Evolutionary conservation across 2,888 invertebrate species (phyloP), one percentile per base, ranked within the genome.

Genomic region (Cheilosia scutellata): DNA sequence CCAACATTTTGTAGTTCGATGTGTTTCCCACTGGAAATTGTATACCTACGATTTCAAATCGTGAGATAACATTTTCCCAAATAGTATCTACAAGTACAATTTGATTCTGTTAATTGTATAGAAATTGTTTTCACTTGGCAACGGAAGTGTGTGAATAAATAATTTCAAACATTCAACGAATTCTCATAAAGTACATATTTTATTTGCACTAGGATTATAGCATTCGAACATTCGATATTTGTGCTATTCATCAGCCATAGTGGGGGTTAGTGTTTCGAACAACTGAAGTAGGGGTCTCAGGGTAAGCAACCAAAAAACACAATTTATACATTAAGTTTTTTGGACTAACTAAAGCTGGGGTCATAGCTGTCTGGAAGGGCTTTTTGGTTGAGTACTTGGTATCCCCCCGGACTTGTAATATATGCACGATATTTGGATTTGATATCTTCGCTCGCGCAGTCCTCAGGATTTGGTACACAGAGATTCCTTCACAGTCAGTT

Each of bases 1-100:
- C 16, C 25, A 72, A 27, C 27, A 33, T 42, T 55, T 25, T 53
- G 65, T 37, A 65, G 55, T 60, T 71, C 71, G 57, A 55, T 71
- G 47, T 70, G 11, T 51, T 77, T 57, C 60, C 16, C 51, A 57
- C 27, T 76, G 66, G 40, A 76, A 76, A 76, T 66, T 66, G 58
- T 66, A 51, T 20, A 20, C 2, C 20, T 20, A 20, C 4, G 37
- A 51, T 58, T 49, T 75, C 37, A 29, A 33, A 49, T 75, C 37
- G 47, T 27, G 29, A 37, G 47, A 57, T 47, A 65, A 11, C 65
- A 37, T 75, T 47, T 57, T 65, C 27, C 27, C 57, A 65, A 57
- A 16, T 27, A 37, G 57, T 66, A 51, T 25, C 37, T 11, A 58
- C 31, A 49, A 55, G 44, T 27, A 27, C n/a, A 29, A 16, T 58